Base-by-base conservation (phyloP, 2,113 vertebrate species). In the Tragulus kanchil region DNA sequence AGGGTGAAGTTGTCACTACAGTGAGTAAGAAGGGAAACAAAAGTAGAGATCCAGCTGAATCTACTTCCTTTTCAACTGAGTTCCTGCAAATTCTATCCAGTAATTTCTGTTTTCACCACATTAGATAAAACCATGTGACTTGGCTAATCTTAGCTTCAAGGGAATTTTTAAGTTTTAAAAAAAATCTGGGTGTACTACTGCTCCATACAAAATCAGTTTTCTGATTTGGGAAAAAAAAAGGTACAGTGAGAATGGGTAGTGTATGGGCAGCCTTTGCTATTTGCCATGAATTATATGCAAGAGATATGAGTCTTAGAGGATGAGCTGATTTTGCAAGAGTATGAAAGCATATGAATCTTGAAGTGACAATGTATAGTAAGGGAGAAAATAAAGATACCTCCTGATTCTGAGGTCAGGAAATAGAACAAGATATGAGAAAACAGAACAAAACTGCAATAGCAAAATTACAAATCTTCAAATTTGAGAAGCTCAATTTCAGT, bases 401-500 rank as follows among this genome's bases (percentile, higher is more conserved):
- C 21, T 73, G 48, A 26, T 17, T 15, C 54, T 95, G 59, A 59
- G 12, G 81, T 23, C 19, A n/a, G 31, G 78, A 81, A 36, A 58
- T 58, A 11, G 58, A 58, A 59, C 42, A 64, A 21, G 8, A 8
- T 86, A 31, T 26, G 48, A 86, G 42, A 50, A 73, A 73, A 42
- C 21, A 84, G 87, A 61, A n/a, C 11, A 28, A 58, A 69, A 84
- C 25, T 61, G 79, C 58, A 92, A 81, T 42, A 48, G 71, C 36
- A 36, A 56, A 17, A 54, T 26, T 78, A 45, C 62, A 50, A 13
- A 19, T 31, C 14, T 10, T 77, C 19, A 3, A 13, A 56, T 79
- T 21, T n/a, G n/a, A 94, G n/a, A 45, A 79, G 52, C 78, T 96
- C 36, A 54, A 48, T 86, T 94, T 79, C 56, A 50, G 21, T 52